These are phyloP conservation scores for Ceratosolen solmsi DNA, from an alignment of 1,140 invertebrate species.

Conservation along the genomic window DNA sequence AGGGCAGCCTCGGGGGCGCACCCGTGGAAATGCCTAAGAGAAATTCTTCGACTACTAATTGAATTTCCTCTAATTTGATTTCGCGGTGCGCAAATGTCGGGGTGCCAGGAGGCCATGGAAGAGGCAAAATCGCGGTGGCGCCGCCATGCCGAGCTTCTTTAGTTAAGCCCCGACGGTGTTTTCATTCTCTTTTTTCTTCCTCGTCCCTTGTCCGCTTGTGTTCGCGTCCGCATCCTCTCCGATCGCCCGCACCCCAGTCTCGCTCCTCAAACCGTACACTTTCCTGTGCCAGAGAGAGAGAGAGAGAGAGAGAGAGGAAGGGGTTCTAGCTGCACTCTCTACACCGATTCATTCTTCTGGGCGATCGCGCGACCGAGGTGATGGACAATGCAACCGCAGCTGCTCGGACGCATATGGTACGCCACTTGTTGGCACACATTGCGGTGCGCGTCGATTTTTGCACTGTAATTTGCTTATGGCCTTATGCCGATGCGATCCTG, in stretches of 20 bases:
- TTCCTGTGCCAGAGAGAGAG: too few relatives aligned
- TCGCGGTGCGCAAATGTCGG: slow-evolving; percentile 52
- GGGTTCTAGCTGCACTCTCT: too few relatives aligned
- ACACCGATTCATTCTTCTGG: background rate
- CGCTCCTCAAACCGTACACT: too few relatives aligned
- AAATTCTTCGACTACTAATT: slow-evolving; percentile 68
- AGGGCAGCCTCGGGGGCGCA: slow-evolving; percentile 33
- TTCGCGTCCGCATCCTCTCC: too few relatives aligned
- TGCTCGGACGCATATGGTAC: slow-evolving; percentile 2
- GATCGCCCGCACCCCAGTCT: background rate
- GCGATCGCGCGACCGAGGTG: background rate
- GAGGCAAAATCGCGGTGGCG: background rate
- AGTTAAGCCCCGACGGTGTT: background rate
- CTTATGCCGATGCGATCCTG: background rate
- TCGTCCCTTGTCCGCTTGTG: background rate
- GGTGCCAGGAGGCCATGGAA: background rate
- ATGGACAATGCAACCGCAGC: background rate
- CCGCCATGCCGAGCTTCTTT: slow-evolving; percentile 18
- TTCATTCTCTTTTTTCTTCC: background rate
- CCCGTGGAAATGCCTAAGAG: slow-evolving; percentile 60
- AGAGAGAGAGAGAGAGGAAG: too few relatives aligned
- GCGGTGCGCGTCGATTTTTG: background rate
- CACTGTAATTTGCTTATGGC: background rate
- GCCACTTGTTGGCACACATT: slow-evolving; percentile 24
- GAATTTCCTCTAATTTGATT: slow-evolving; percentile 70